phyloP scores from a whole-genome alignment of 92 coral and sea anemone species.

The Desmophyllum pertusum region DNA sequence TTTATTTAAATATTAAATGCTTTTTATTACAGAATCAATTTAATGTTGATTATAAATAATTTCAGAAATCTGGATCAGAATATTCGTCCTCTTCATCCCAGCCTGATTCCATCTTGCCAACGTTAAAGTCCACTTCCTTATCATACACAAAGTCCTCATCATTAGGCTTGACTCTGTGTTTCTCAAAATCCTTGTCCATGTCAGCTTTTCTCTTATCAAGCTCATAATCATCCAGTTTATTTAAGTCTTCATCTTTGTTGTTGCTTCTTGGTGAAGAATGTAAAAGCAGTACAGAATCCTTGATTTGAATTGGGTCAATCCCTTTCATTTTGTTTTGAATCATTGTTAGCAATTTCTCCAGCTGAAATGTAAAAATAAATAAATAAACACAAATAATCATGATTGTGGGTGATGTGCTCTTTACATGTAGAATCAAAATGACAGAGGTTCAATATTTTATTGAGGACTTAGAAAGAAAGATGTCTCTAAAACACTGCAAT shows the following conservation, averaged over 20 bases:
- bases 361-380: conserved; percentile 41
- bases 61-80: conserved; percentile 95
- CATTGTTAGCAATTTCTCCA: conserved; percentile 79
- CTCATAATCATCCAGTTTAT: conserved; percentile 80
- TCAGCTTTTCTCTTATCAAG: conserved; percentile 78
- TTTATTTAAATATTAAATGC: not conserved
- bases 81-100: conserved; percentile 96
- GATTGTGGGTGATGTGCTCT: too few species aligned
- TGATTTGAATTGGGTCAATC: conserved; percentile 44
- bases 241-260: conserved; percentile 73
- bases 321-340: conserved; percentile 89
- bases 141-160: conserved; percentile 91
- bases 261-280: conserved; percentile 32
- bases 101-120: conserved; percentile 85
- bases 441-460: too few species aligned
- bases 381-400: too few species aligned
- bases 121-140: conserved; percentile 85
- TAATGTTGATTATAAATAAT: not conserved
- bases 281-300: not conserved
- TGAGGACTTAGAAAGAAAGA: too few species aligned
- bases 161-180: conserved; percentile 80
- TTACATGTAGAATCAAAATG: too few species aligned
- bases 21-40: not conserved
- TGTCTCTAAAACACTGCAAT: too few species aligned
- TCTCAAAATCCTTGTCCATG: conserved; percentile 89